Base-by-base conservation (phyloP, 2,113 vertebrate species). In the Oryzias javanicus region DNA sequence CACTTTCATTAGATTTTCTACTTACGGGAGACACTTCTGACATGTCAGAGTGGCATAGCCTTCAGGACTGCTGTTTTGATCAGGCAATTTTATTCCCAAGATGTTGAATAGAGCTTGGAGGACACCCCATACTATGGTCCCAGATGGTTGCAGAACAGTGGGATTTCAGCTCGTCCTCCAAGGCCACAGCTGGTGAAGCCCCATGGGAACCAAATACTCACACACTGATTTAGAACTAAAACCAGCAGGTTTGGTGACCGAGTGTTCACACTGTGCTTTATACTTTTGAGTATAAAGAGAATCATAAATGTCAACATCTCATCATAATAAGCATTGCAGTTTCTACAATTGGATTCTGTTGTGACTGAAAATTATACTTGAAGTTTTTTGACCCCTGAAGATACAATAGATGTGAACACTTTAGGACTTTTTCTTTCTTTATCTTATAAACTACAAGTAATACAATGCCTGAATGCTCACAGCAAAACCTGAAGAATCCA, bases 111-210 rank as follows among this genome's bases (percentile, higher is more conserved):
- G 15, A 17, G 42, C 53, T 35, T 19, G 12, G 16, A 48, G 24
- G 25, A 20, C 8, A 40, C 17, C 57, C 27, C 3, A 6, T 22
- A 18, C 18, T 16, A 15, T 22, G 29, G 47, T 24, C 47, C 15
- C 47, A 60, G 47, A 42, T 42, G 58, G 14, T 24, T 50, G 22
- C 4, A n/a, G 5, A 12, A 19, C 16, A 16, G 20, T 45, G 20
- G 16, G 41, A 3, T 20, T 48, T 48, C 22, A 58, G 17, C 24
- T 29, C 4, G 17, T 14, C n/a, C 45, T 59, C n/a, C 4, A 19
- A 48, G 14, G 14, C 13, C 14, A 16, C 56, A 59, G 56, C 56
- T 48, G 56, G 20, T 55, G 53, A 22, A 42, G 14, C 18, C 14
- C 18, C n/a, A 4, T 29, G 22, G 42, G 6, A 10, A 19, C 5